Evolutionary conservation across 2,888 invertebrate genomes (phyloP).

Genomic region (Molanna angustata): DNA sequence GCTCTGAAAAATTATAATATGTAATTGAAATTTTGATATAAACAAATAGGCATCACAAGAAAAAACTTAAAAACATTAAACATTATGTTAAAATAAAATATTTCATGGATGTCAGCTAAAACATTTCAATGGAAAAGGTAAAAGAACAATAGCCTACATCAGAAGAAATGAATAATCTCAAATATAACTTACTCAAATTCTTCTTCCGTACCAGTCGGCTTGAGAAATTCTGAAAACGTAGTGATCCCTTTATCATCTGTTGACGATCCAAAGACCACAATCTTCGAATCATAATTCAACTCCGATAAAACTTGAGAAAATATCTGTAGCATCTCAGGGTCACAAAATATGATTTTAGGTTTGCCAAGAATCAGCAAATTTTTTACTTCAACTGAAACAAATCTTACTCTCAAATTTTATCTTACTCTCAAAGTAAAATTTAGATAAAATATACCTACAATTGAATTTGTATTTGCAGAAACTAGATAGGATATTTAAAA

Average conservation of each 20-base stretch:
- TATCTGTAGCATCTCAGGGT: constrained; percentile 5
- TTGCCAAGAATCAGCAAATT: constrained; percentile 1
- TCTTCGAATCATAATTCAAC: not conserved
- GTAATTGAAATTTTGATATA: not conserved
- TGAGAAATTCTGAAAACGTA: constrained; percentile 29
- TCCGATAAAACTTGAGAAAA: constrained; percentile 6
- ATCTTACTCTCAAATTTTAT: no score
- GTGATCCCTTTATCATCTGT: constrained; percentile 39
- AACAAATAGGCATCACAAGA: no score
- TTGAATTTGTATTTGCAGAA: no score
- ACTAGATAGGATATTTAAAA: no score
- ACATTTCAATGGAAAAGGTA: no score
- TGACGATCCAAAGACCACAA: constrained; percentile 13
- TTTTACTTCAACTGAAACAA: constrained; percentile 14
- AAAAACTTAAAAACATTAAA: no score
- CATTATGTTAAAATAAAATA: no score
- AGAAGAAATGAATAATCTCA: constrained; percentile 13
- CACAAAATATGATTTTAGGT: constrained; percentile 18
- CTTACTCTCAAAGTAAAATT: no score
- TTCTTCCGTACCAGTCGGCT: constrained; percentile 22
- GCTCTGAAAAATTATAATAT: constrained; percentile 11
- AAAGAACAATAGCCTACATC: no score
- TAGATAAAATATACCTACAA: no score
- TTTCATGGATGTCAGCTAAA: no score
- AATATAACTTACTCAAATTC: constrained; percentile 28